Base-by-base conservation (phyloP, 2,113 vertebrate species). In the Pholis gunnellus region DNA sequence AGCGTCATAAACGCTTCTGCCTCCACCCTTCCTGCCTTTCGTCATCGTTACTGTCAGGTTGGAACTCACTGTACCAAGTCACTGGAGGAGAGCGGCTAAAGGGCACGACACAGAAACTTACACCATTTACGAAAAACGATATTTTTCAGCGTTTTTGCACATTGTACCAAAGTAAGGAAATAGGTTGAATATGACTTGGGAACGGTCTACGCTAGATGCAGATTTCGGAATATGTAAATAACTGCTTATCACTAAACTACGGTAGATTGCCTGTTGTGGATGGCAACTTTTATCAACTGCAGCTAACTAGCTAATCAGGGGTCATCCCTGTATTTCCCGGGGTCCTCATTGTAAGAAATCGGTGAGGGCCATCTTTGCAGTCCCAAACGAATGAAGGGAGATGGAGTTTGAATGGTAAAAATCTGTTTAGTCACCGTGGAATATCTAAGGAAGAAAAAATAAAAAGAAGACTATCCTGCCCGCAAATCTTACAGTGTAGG, bases 1-100 rank as follows among this genome's bases (percentile, higher is more conserved):
- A 46, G 46, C 52, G 36, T 79, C 76, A 79, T 54, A 1, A 44
- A 29, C 2, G 0, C 46, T 67, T 72, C 36, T 66, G 60, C 38
- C n/a, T 66, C 72, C 76, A 67, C 73, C 80, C 72, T 72, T 87
- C 46, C 76, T 68, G 61, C 66, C n/a, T 25, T 57, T 25, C 52
- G 46, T 72, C 44, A 54, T 22, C 5, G 22, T 61, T 25, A 46
- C 14, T 29, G 22, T 57, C 52, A 57, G 38, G n/a, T 25, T 59
- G 66, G 56, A 59, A 68, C 68, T 25, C 7, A 29, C 9, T 31
- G n/a, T 40, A 68, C 17, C n/a, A 5, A 17, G 48, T 38, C 29
- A 10, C 15, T 54, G 1, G 1, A 67, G 31, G n/a, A 59, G 6
- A 59, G 42, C 6, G 29, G 65, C 46, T 29, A 46, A 57, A 67